These are phyloP conservation scores for Neosilurus mollespiculum DNA, from an alignment of 2,797 vertebrate genomes.

Conservation along the genomic window DNA sequence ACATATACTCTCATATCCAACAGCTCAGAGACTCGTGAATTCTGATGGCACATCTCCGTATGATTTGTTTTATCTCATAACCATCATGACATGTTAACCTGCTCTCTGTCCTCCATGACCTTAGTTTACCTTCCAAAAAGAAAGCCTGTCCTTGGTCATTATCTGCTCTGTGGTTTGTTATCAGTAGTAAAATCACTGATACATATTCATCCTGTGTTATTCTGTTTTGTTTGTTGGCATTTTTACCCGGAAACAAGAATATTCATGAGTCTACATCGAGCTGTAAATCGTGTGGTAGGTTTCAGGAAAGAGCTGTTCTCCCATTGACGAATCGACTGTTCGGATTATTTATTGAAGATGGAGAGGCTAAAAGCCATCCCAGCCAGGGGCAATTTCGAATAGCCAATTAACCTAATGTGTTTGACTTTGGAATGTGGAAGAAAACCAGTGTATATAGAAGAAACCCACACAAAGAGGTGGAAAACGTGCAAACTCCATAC, in stretches of 20 bases:
- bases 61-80: neutral
- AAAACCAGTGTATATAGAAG: too few species aligned
- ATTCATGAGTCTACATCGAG: neutral
- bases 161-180: conserved; percentile 31
- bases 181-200: conserved; percentile 34
- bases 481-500: too few species aligned
- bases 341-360: neutral
- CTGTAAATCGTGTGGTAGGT: neutral
- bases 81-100: neutral
- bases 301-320: neutral
- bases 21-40: neutral
- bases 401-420: too few species aligned
- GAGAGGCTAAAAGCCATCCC: too few species aligned
- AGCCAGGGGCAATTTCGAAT: too few species aligned
- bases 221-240: conserved; percentile 3
- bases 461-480: too few species aligned
- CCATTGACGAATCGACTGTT: neutral
- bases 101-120: neutral
- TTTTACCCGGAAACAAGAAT: conserved; percentile 9
- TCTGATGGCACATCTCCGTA: neutral
- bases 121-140: conserved; percentile 21
- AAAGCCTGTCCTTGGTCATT: conserved; percentile 17
- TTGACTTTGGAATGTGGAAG: too few species aligned
- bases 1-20: neutral
- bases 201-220: conserved; percentile 16